These are phyloP conservation scores for Physella acuta DNA, from an alignment of 1,140 invertebrate genomes.

Conservation along the genomic window DNA sequence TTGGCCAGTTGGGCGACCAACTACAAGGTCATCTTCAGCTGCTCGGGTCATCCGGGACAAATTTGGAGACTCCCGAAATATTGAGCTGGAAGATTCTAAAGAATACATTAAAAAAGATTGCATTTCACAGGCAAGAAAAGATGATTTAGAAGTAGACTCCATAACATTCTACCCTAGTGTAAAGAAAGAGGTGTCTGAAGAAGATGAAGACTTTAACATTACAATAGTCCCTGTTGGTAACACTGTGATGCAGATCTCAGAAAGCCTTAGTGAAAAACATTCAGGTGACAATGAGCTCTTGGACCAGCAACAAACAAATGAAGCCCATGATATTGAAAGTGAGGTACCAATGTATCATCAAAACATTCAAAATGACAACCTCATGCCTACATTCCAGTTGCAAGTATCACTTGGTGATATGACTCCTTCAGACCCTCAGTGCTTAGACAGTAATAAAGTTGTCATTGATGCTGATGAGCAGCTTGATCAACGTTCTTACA, in stretches of 20 bases:
- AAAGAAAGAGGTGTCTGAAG: background rate
- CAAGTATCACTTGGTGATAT: background rate
- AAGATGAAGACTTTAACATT: conserved; percentile 10
- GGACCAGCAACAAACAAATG: background rate
- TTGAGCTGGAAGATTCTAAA: no score
- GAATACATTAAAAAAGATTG: no score
- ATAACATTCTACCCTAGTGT: conserved; percentile 10
- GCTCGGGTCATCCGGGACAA: no score
- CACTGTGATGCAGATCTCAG: conserved; percentile 9
- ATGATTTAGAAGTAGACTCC: background rate
- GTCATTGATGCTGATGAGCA: background rate
- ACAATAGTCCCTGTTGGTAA: background rate
- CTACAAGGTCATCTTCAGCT: conserved; percentile 18
- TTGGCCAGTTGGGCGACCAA: conserved; percentile 21
- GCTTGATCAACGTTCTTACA: background rate
- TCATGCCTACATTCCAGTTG: background rate
- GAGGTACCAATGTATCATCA: background rate
- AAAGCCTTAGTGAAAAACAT: background rate
- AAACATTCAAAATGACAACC: background rate
- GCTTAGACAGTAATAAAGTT: no score
- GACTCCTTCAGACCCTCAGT: background rate
- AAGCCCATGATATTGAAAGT: background rate
- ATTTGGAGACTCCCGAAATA: no score
- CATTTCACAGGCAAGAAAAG: background rate
- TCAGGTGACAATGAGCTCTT: background rate